Conservation (phyloP, 2,113 vertebrate species). For the Benitochromis conjunctus region DNA sequence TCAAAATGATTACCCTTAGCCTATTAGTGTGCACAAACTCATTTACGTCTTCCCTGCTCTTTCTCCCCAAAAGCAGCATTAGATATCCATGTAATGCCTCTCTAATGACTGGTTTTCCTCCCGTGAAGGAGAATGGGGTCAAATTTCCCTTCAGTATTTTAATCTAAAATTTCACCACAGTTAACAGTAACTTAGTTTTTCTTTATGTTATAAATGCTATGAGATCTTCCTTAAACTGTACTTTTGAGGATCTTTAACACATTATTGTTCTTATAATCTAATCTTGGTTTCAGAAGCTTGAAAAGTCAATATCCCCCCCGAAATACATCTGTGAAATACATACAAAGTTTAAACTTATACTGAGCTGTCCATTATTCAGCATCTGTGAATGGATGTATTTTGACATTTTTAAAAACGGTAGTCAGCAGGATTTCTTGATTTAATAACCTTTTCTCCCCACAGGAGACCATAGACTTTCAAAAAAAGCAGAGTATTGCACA, state of each 20-base stretch:
- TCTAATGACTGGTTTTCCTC: neutral
- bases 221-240: neutral
- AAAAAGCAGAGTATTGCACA: neutral
- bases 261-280: neutral
- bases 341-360: neutral
- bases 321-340: neutral
- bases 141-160: neutral
- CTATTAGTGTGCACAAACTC: neutral
- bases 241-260: neutral
- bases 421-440: neutral
- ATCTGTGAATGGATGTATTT: neutral
- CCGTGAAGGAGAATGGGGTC: neutral
- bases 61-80: neutral
- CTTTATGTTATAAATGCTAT: neutral
- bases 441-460: neutral
- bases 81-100: neutral
- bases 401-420: neutral
- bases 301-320: neutral
- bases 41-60: neutral
- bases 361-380: neutral
- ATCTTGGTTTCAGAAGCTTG: neutral
- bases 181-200: neutral
- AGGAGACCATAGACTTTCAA: neutral
- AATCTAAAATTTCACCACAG: neutral
- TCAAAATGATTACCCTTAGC: conserved; percentile 3